Evolutionary conservation across 2,888 invertebrate genomes (phyloP).

Genomic region (Pristionchus arcanus): DNA sequence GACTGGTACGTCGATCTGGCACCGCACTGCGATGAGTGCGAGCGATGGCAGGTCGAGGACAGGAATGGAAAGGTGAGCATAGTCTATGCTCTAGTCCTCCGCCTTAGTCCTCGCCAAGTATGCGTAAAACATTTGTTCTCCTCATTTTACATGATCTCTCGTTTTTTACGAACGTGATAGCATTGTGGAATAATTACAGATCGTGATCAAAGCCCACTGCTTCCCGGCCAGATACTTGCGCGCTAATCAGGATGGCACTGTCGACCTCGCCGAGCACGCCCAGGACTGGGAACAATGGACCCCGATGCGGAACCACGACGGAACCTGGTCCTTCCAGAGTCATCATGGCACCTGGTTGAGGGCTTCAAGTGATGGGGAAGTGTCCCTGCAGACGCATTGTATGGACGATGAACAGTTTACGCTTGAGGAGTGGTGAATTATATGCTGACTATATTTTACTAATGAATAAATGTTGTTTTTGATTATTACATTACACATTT

Average conservation of each 20-base stretch:
- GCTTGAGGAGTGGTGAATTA: neutral
- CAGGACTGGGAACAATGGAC: neutral
- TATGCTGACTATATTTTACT: neutral
- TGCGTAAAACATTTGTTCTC: too few relatives aligned
- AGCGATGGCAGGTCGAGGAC: neutral
- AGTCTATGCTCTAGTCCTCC: too few relatives aligned
- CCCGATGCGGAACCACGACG: neutral
- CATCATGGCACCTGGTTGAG: conserved; percentile 29
- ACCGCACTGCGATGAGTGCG: neutral
- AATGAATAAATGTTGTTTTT: too few relatives aligned
- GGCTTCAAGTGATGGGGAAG: neutral
- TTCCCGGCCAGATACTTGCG: neutral
- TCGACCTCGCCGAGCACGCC: neutral
- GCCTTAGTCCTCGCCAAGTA: too few relatives aligned
- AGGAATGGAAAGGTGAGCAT: neutral
- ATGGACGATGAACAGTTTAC: neutral
- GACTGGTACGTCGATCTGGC: neutral
- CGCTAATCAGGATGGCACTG: neutral
- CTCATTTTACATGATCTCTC: too few relatives aligned
- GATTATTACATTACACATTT: too few relatives aligned
- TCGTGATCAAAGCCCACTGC: neutral
- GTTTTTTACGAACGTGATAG: too few relatives aligned
- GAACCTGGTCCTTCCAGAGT: neutral
- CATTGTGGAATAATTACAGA: neutral
- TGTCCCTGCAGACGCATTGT: neutral